phyloP scores from a whole-genome alignment of 2,888 invertebrate genomes.

The Ecliptopera silaceata region DNA sequence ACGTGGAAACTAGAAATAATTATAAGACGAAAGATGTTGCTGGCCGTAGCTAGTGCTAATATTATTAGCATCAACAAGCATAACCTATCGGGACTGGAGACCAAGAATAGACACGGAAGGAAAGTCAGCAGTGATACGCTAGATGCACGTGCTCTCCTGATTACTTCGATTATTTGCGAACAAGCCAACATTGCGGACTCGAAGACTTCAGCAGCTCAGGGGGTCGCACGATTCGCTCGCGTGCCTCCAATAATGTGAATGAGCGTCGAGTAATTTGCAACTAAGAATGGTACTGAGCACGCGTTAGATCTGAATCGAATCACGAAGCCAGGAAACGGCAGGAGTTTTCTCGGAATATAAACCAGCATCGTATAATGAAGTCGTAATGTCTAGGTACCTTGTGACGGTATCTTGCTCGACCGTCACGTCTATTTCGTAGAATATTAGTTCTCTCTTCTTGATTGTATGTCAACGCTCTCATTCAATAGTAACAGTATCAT shows the following conservation, averaged over 20 bases:
- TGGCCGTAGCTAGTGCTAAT: constrained; percentile 57
- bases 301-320: constrained; percentile 64
- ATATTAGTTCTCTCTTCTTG: constrained; percentile 10
- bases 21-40: not conserved
- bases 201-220: constrained; percentile 35
- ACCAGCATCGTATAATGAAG: constrained; percentile 57
- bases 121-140: constrained; percentile 65
- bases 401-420: constrained; percentile 26
- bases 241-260: constrained; percentile 55
- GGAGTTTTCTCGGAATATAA: constrained; percentile 54
- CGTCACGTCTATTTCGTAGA: constrained; percentile 21
- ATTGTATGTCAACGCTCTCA: constrained; percentile 3
- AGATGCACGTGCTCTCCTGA: constrained; percentile 67
- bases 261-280: constrained; percentile 60
- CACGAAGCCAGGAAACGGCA: constrained; percentile 66
- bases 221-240: constrained; percentile 60
- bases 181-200: constrained; percentile 38
- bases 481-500: not conserved
- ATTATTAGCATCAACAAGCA: constrained; percentile 71
- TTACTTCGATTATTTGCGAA: constrained; percentile 49
- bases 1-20: too few relatives aligned
- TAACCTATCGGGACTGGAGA: constrained; percentile 64
- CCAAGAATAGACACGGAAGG: constrained; percentile 80
- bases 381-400: constrained; percentile 44
- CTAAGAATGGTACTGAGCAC: constrained; percentile 53